Percentiles rank a stretch among this genome's conserved stretches.
These are phyloP conservation scores for Coccyzus lansbergi DNA, from an alignment of 2,797 vertebrate genomes.

Conservation along the genomic window DNA sequence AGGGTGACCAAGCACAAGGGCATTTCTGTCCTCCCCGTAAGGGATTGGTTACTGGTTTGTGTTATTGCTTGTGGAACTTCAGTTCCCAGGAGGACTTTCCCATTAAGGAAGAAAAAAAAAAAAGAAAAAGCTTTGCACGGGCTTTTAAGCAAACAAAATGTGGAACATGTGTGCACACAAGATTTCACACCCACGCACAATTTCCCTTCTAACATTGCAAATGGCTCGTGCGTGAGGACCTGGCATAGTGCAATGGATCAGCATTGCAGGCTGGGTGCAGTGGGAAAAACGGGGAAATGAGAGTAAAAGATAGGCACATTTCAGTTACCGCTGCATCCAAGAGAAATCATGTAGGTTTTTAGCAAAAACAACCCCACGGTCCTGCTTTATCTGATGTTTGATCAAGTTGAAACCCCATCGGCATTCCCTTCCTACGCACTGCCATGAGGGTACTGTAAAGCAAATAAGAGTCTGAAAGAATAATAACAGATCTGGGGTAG, in stretches of 20 bases:
- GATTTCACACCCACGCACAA: conserved; percentile 58
- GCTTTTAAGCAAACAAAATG: conserved; percentile 70
- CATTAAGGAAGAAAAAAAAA: not conserved
- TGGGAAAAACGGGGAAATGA: not conserved
- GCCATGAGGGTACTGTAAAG: not conserved
- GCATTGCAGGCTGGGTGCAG: not conserved
- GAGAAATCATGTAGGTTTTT: not conserved
- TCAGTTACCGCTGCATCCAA: not conserved
- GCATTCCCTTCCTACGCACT: not conserved
- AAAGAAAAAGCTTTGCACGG: not conserved
- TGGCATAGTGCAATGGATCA: not conserved
- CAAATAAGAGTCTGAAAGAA: not conserved
- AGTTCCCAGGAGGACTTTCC: conserved; percentile 23
- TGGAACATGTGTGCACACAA: conserved; percentile 61
- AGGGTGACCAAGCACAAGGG: not conserved
- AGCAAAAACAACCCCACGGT: not conserved
- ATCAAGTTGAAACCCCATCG: not conserved
- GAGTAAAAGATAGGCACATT: not conserved
- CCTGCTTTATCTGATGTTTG: not conserved
- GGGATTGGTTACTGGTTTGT: not conserved
- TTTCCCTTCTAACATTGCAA: conserved; percentile 44
- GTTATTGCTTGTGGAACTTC: conserved; percentile 22
- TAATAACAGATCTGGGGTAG: not conserved
- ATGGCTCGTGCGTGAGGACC: conserved; percentile 27
- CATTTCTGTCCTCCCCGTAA: not conserved